phyloP scores from a whole-genome alignment of 2,113 vertebrate genomes.

The Rhinopomastus cyanomelas region DNA sequence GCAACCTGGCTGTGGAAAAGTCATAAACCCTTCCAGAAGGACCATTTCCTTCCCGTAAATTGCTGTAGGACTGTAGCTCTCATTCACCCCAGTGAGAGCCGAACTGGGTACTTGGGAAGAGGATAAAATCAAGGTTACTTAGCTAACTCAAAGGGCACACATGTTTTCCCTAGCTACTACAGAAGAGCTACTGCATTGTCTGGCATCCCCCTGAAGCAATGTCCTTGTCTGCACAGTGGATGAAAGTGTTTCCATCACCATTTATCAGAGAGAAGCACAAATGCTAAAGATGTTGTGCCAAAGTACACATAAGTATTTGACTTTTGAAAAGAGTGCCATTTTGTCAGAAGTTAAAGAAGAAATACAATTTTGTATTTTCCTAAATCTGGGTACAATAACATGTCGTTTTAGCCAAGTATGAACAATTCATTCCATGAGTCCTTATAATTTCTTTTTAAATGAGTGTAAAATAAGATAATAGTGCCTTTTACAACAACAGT shows the following conservation, averaged over 20 bases:
- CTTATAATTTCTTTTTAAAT: background rate
- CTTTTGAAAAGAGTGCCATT: background rate
- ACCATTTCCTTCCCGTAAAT: background rate
- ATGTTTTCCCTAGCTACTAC: conserved; percentile 6
- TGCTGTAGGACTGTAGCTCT: background rate
- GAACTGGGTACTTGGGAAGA: background rate
- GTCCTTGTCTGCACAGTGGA: background rate
- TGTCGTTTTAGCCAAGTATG: background rate
- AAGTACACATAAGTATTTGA: conserved; percentile 16
- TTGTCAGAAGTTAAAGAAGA: background rate
- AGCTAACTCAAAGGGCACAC: background rate
- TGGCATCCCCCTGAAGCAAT: background rate
- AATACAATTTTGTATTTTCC: conserved; percentile 5
- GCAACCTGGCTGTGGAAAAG: background rate
- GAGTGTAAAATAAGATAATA: background rate
- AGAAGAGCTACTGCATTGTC: background rate
- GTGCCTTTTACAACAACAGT: background rate
- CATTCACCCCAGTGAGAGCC: background rate
- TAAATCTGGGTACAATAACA: background rate
- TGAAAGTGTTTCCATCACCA: background rate
- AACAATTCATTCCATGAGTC: conserved; percentile 20
- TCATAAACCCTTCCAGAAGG: background rate
- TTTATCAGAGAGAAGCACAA: conserved; percentile 13
- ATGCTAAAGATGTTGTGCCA: conserved; percentile 15
- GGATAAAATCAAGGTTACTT: background rate